A percentile compares a stretch with the other conserved stretches of the same genome.
These are phyloP conservation scores for Chionoecetes opilio DNA, from an alignment of 1,140 invertebrate species.

Conservation along the genomic window DNA sequence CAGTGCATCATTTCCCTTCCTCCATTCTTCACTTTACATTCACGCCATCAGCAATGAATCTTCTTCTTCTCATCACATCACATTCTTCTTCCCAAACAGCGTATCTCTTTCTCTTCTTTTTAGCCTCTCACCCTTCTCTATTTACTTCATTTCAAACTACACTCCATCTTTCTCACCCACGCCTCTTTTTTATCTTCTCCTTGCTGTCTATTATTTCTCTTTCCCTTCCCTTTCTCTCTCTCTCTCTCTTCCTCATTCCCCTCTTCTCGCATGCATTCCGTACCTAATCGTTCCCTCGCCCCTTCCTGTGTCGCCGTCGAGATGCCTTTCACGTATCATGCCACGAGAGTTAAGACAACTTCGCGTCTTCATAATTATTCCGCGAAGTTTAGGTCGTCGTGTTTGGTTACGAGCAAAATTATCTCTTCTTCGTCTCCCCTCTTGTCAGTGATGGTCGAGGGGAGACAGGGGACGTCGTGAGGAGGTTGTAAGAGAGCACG, in stretches of 20 bases:
- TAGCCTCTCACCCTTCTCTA: neutral
- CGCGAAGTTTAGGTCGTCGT: neutral
- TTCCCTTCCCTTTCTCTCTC: neutral
- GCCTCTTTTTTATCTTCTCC: too few species aligned
- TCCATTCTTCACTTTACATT: neutral
- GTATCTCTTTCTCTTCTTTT: neutral
- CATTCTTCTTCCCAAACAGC: conserved; percentile 19
- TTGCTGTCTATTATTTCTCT: neutral
- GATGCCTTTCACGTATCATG: neutral
- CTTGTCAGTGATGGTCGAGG: neutral
- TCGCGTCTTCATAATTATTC: neutral
- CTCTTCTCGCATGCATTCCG: neutral
- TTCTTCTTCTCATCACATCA: neutral
- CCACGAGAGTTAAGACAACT: neutral
- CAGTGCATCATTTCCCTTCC: neutral
- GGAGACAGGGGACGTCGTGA: neutral
- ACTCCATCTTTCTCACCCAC: neutral
- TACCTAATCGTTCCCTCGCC: neutral
- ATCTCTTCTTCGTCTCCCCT: neutral
- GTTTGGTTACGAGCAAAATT: conserved; percentile 7
- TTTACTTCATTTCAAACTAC: neutral
- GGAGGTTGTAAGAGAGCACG: neutral
- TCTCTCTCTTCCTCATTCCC: neutral
- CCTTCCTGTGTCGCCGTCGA: neutral
- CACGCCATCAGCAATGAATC: conserved; percentile 7